phyloP scores from a whole-genome alignment of 2,888 invertebrate genomes.

The Tenthredo livida region DNA sequence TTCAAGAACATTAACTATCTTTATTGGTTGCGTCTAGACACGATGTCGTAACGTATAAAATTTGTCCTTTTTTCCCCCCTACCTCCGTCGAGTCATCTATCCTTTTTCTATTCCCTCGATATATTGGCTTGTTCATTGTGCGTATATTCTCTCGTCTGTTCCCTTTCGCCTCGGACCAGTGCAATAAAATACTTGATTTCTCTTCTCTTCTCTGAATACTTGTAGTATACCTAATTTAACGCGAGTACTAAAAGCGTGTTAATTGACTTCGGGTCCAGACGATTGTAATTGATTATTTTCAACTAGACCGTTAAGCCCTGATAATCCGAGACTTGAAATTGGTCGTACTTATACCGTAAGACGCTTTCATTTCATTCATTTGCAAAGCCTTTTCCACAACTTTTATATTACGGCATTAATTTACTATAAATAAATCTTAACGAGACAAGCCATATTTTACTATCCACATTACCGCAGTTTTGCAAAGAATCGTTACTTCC shows the following conservation, averaged over 20 bases:
- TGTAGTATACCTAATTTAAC: not conserved
- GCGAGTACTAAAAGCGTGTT: not conserved
- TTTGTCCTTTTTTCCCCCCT: not conserved
- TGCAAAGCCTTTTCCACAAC: not conserved
- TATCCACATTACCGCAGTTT: not conserved
- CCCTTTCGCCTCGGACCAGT: not conserved
- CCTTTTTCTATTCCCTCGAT: not conserved
- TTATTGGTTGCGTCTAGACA: slow-evolving; percentile 40
- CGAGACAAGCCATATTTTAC: not conserved
- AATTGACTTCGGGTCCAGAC: not conserved
- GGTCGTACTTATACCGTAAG: not conserved
- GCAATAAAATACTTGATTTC: not conserved
- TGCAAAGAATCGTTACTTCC: not conserved
- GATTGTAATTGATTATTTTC: slow-evolving; percentile 1
- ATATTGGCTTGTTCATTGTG: not conserved
- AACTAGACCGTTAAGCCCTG: not conserved
- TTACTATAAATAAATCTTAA: not conserved
- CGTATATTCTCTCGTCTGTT: not conserved
- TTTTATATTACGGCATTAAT: not conserved
- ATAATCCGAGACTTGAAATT: not conserved
- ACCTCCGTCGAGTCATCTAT: not conserved
- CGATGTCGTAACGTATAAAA: slow-evolving; percentile 16
- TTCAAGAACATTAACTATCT: not conserved
- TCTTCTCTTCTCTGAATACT: not conserved
- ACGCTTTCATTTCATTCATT: not conserved